Evolutionary conservation across 2,888 invertebrate genomes (phyloP), one percentile per base, ranked within the genome.

Genomic region (Protophormia terraenovae): DNA sequence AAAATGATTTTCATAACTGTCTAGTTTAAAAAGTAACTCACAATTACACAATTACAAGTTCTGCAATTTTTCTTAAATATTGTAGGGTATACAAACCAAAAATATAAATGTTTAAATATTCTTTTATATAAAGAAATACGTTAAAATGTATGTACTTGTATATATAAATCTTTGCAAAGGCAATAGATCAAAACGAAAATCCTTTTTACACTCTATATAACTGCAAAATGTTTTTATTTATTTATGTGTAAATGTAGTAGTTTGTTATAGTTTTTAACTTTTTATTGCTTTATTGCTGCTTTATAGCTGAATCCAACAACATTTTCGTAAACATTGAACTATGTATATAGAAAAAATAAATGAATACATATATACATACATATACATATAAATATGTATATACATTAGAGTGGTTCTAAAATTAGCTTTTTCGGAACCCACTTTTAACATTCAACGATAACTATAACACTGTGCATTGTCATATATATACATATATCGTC

Each of bases 171-270:
- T 67, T 67, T 45, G 47, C 47, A 38, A 77, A 58, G 47, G 77
- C 77, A 67, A 77, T 77, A 60, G 77, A 77, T 77, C 77, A 77
- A 77, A 67, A 58, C 47, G 32, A 77, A 77, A 77, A 77, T 67
- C 55, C 7, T 67, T 67, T 67, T 58, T 77, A 77, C 58, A 55
- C 66, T 77, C 22, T 32, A 38, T 10, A 27, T 32, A 19, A 50
- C 35, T 50, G 24, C 75, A 62, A 47, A 29, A 62, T 50, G 19
- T 62, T n/a, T 72, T 58, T 41, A 71, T 72, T 19, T 16, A 27
- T 32, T 29, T 71, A 58, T 58, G 35, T 41, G 32, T 19, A 47
- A 47, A 8, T 19, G 19, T 47, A 14, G 47, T 19, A 47, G 2
- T 1, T 60, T 10, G 32, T 16, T 32, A 12, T 55, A 55, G 38